Conservation (phyloP, 2,113 vertebrate genomes). For the Periophthalmodon schlosseri region DNA sequence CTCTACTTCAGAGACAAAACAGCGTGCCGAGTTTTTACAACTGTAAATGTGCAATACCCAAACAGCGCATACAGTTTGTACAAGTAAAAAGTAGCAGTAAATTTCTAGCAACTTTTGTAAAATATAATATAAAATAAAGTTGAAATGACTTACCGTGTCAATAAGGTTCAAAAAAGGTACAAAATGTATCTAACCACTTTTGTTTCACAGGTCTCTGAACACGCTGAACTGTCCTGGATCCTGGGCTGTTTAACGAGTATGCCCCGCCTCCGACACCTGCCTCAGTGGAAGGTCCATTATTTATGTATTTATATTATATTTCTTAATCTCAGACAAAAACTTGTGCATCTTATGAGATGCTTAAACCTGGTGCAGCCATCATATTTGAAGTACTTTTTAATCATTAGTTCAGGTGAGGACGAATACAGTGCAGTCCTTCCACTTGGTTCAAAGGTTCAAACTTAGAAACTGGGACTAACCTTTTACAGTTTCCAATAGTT, state of each 20-base stretch:
- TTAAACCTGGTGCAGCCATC: background rate
- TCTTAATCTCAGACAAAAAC: background rate
- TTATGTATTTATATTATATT: background rate
- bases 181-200: background rate
- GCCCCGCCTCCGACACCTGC: slow-evolving; percentile 87
- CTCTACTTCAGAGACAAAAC: slow-evolving; percentile 8
- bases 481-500: background rate
- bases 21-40: background rate
- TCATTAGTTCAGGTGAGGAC: no score
- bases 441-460: background rate
- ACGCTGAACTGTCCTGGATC: slow-evolving; percentile 91
- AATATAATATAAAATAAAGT: background rate
- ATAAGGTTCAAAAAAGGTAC: background rate
- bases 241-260: slow-evolving; percentile 89
- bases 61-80: background rate
- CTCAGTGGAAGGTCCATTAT: slow-evolving; percentile 89
- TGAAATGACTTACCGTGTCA: background rate
- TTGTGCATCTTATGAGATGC: background rate
- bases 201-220: slow-evolving; percentile 83
- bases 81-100: background rate
- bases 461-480: no score
- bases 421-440: background rate
- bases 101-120: background rate
- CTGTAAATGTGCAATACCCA: background rate
- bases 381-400: background rate